These are phyloP conservation scores for Scarus forsteni DNA, from an alignment of 2,797 vertebrate species.

Conservation along the genomic window DNA sequence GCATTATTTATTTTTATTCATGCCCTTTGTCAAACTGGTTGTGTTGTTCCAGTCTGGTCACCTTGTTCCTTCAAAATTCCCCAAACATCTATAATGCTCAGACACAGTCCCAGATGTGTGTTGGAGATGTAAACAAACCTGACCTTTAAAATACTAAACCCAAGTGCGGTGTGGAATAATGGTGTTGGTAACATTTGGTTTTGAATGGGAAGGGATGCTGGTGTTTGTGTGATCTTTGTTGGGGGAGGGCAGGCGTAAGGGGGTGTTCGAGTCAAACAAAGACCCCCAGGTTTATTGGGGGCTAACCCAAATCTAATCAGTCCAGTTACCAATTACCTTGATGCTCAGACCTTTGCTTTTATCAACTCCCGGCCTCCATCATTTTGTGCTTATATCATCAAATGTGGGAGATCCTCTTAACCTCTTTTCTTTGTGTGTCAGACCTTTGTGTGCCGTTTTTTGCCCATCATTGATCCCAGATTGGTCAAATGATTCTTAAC, in stretches of 20 bases:
- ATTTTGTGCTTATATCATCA: slow-evolving; percentile 24
- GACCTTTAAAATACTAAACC: slow-evolving; percentile 46
- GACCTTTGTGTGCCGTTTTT: slow-evolving; percentile 29
- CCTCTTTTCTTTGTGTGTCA: slow-evolving; percentile 10
- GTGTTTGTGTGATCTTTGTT: slow-evolving; percentile 45
- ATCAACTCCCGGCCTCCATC: slow-evolving; percentile 5
- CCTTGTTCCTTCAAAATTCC: slow-evolving; percentile 1
- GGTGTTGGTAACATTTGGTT: slow-evolving; percentile 40
- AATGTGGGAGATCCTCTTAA: slow-evolving; percentile 15
- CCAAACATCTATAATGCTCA: slow-evolving; percentile 9
- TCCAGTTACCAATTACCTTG: slow-evolving; percentile 27
- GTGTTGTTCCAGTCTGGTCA: too few species aligned
- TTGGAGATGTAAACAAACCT: slow-evolving; percentile 55
- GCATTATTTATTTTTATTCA: slow-evolving; percentile 7
- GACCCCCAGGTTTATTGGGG: slow-evolving; percentile 19
- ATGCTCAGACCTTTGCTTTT: slow-evolving; percentile 36
- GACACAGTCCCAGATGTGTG: slow-evolving; percentile 7
- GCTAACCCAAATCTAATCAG: slow-evolving; percentile 19
- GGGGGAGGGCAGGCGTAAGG: not conserved
- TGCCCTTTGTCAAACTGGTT: not conserved
- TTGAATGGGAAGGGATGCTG: slow-evolving; percentile 29
- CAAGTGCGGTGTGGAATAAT: slow-evolving; percentile 21
- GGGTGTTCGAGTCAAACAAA: slow-evolving; percentile 38
- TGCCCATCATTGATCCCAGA: slow-evolving; percentile 21
- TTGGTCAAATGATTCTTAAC: slow-evolving; percentile 48